Conservation (phyloP, 2,797 vertebrate species). For the Intellagama lesueurii region DNA sequence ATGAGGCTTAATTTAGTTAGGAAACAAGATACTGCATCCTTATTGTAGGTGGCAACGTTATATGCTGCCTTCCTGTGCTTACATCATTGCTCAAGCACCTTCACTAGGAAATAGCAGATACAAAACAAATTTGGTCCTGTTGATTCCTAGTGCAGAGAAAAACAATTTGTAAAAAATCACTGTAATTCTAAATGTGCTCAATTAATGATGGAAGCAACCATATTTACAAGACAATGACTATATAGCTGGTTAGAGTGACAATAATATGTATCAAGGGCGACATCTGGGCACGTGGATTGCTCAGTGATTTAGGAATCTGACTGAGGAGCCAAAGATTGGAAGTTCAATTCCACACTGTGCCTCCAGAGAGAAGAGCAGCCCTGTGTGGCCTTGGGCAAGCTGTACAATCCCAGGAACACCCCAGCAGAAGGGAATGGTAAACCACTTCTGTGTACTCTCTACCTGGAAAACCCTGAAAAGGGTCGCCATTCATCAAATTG, state of each 20-base stretch:
- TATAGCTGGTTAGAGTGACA: neutral
- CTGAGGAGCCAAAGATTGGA: too few species aligned
- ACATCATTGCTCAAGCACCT: conserved; percentile 24
- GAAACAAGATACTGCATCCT: conserved; percentile 65
- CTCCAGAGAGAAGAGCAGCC: too few species aligned
- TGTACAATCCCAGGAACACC: too few species aligned
- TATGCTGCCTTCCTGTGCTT: conserved; percentile 35
- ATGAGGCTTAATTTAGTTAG: conserved; percentile 76
- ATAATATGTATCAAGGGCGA: fast-evolving
- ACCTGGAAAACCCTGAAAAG: too few species aligned
- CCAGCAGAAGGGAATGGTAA: too few species aligned
- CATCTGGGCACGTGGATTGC: neutral
- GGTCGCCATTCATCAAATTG: too few species aligned
- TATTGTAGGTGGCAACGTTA: conserved; percentile 35
- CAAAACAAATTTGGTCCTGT: conserved; percentile 26
- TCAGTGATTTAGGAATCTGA: too few species aligned
- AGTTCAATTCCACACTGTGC: too few species aligned
- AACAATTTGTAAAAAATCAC: conserved; percentile 32
- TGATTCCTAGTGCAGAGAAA: conserved; percentile 14
- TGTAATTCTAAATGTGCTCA: conserved; percentile 40
- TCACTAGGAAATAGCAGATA: conserved; percentile 16
- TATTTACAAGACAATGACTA: neutral
- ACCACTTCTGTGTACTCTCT: too few species aligned
- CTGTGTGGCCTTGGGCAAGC: too few species aligned
- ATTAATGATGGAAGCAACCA: neutral